phyloP scores from a whole-genome alignment of 2,888 invertebrate genomes.

The Galeruca laticollis region DNA sequence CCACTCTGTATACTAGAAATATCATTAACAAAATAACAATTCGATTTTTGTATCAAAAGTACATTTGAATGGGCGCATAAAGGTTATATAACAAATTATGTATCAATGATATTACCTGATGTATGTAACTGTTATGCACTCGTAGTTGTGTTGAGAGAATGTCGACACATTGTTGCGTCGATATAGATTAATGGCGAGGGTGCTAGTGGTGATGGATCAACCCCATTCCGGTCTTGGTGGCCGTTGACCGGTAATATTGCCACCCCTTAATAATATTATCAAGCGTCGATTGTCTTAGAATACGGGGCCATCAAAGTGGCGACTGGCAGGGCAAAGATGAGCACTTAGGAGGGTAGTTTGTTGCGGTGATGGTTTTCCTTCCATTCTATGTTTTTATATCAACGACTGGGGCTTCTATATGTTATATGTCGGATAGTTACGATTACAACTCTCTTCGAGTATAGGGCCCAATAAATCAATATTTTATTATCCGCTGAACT shows the following conservation, averaged over 20 bases:
- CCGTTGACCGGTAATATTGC: slow-evolving; percentile 58
- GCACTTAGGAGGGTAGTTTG: slow-evolving; percentile 58
- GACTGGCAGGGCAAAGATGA: slow-evolving; percentile 56
- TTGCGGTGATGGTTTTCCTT: slow-evolving; percentile 54
- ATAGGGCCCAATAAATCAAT: slow-evolving; percentile 60
- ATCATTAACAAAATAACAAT: no score
- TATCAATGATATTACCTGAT: slow-evolving; percentile 18
- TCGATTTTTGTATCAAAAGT: no score
- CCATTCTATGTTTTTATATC: slow-evolving; percentile 50
- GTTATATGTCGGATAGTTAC: slow-evolving; percentile 53
- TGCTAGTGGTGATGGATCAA: slow-evolving; percentile 39
- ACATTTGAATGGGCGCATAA: no score
- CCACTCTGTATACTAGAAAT: no score
- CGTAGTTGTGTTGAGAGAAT: slow-evolving; percentile 39
- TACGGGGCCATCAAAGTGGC: slow-evolving; percentile 58
- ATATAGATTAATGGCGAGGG: slow-evolving; percentile 60
- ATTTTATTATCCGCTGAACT: slow-evolving; percentile 61
- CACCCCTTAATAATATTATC: slow-evolving; percentile 61
- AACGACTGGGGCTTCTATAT: slow-evolving; percentile 48
- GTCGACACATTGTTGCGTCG: slow-evolving; percentile 62
- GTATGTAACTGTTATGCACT: slow-evolving; percentile 22
- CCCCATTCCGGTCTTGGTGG: slow-evolving; percentile 52
- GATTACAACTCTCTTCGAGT: slow-evolving; percentile 57
- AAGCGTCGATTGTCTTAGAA: slow-evolving; percentile 61
- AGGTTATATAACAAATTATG: not conserved